Conservation (phyloP, 1,140 invertebrate species). For the Maniola jurtina region DNA sequence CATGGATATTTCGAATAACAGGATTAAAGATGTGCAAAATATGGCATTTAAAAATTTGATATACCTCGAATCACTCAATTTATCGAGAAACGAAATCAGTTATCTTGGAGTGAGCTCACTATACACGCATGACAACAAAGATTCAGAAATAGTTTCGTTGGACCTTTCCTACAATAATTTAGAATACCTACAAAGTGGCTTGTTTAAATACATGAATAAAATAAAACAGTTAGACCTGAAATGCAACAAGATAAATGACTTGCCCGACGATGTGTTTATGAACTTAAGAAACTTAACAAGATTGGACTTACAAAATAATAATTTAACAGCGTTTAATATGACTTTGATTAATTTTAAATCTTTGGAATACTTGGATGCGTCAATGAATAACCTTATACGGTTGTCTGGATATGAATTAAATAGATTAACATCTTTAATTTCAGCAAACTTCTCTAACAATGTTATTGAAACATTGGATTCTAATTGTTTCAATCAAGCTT, state of each 20-base stretch:
- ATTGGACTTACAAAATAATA: conserved; percentile 50
- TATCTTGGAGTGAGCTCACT: conserved; percentile 38
- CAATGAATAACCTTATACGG: conserved; percentile 45
- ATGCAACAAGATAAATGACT: conserved; percentile 40
- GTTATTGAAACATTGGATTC: conserved; percentile 47
- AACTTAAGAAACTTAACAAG: conserved; percentile 39
- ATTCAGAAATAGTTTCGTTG: conserved; percentile 32
- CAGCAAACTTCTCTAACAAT: conserved; percentile 56
- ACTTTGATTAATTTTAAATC: conserved; percentile 49
- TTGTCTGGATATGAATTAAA: conserved; percentile 51
- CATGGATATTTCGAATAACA: conserved; percentile 49
- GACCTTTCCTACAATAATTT: conserved; percentile 46
- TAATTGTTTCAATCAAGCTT: conserved; percentile 53
- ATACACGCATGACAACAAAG: conserved; percentile 26
- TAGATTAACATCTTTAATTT: conserved; percentile 40
- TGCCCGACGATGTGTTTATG: conserved; percentile 44
- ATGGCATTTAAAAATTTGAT: conserved; percentile 42
- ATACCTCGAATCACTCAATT: conserved; percentile 42
- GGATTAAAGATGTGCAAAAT: conserved; percentile 42
- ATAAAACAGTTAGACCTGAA: conserved; percentile 44
- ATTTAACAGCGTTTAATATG: conserved; percentile 41
- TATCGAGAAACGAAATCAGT: conserved; percentile 51
- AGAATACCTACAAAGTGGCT: conserved; percentile 32
- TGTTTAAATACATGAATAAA: conserved; percentile 30
- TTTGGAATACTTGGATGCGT: conserved; percentile 47